Base-by-base conservation (phyloP, 2,888 invertebrate species). In the Apamea epomidion region DNA sequence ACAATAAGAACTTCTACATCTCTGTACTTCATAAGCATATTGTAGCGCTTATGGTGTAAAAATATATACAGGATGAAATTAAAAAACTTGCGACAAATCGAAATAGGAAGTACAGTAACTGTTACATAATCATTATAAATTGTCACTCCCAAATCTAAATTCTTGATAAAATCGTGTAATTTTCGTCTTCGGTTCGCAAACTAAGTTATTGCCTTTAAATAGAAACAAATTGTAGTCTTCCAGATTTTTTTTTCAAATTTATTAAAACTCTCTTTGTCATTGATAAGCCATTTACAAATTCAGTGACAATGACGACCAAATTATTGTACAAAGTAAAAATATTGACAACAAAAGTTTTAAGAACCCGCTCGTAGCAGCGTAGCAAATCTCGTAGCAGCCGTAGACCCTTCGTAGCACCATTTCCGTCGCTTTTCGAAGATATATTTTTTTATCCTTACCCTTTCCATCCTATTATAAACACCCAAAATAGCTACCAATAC, bases 351-450 rank as follows among this genome's bases (percentile, higher is more conserved):
- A 0, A 48, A 54, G 21, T 25, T 25, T 12, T 51, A 72, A 81
- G 84, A 60, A 5, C 70, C 58, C 81, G 14, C n/a, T n/a, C 75
- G 86, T 85, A 83, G 83, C 86, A 68, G 5, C 73, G 85, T 82
- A 84, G 82, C 58, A 48, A 29, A 0, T 54, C 12, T 81, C 83
- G 83, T 83, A 83, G 83, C 83, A 64, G 48, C 7, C 83, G 83
- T 83, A 83, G 83, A 48, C 58, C 72, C 16, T 80, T 48, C 81
- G 83, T 83, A 85, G 85, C 86, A 45, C 1, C n/a, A 21, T 68
- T 51, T 51, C 1, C 18, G 1, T 21, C 0, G 32, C 18, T 2
- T 42, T 78, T 37, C 29, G 16, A n/a, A 0, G 51, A 2, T 3
- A 32, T 21, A 21, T 51, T 65, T 16, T 60, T 67, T 68, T 54